phyloP scores from a whole-genome alignment of 35 echinoderm and acorn worm species.

The Strongylocentrotus purpuratus region DNA sequence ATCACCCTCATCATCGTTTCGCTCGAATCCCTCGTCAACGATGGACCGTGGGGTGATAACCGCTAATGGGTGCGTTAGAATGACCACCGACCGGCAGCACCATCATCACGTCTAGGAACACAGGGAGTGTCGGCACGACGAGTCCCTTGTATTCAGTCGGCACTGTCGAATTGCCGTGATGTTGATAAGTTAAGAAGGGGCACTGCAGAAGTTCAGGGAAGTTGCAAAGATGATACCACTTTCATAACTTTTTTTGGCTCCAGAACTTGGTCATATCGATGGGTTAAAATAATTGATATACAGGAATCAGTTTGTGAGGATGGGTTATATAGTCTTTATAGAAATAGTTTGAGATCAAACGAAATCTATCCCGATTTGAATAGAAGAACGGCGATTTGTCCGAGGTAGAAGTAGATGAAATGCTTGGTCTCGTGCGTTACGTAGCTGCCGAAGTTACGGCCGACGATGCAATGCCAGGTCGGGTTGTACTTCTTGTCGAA shows the following conservation, averaged over 20 bases:
- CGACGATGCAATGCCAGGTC: constrained; percentile 99
- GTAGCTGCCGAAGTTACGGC: constrained; percentile 95
- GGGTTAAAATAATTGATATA: too few relatives aligned
- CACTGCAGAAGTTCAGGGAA: background rate
- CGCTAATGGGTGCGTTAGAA: background rate
- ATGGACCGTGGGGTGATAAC: background rate
- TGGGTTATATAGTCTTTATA: background rate
- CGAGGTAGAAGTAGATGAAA: constrained; percentile 99
- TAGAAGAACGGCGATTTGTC: constrained; percentile 85
- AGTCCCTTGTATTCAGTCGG: background rate
- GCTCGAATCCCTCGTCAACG: background rate
- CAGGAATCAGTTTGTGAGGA: background rate
- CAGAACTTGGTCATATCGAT: too few relatives aligned
- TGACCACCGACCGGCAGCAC: background rate
- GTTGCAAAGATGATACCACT: too few relatives aligned
- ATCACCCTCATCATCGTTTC: background rate
- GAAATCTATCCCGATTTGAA: constrained; percentile 90
- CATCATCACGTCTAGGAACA: background rate
- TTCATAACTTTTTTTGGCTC: too few relatives aligned
- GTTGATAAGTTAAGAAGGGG: background rate
- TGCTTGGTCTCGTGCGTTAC: constrained; percentile 99
- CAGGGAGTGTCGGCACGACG: background rate
- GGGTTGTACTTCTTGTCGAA: constrained; percentile 99
- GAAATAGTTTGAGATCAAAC: background rate
- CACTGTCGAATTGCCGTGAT: background rate